A percentile compares a stretch with the other conserved stretches of the same genome.
Conservation (phyloP, 2,797 vertebrate genomes). For the Rallus crepitans region DNA sequence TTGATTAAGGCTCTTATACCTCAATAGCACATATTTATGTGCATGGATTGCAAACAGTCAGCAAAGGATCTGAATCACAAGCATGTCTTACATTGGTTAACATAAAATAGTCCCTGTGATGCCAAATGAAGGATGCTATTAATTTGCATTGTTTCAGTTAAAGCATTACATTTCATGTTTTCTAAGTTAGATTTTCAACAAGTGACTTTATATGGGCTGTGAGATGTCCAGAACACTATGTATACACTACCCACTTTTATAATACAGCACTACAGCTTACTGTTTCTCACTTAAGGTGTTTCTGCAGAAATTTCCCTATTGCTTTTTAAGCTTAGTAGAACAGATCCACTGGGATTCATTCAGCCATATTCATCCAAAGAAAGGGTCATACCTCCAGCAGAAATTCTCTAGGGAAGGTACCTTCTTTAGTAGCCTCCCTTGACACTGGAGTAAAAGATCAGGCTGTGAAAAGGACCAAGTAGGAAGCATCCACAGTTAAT, state of each 20-base stretch:
- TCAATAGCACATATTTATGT: neutral
- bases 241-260: neutral
- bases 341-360: neutral
- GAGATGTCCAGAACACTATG: neutral
- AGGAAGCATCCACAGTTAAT: neutral
- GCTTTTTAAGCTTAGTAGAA: neutral
- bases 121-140: neutral
- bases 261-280: neutral
- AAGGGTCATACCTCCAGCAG: neutral
- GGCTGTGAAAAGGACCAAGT: neutral
- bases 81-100: neutral
- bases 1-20: neutral
- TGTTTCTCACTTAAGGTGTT: neutral
- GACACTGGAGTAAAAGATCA: neutral
- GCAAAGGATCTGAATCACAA: neutral
- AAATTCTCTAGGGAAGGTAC: neutral
- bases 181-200: neutral
- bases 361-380: neutral
- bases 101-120: neutral
- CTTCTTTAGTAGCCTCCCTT: neutral
- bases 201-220: neutral
- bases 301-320: neutral
- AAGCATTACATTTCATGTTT: neutral
- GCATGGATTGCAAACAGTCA: neutral
- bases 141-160: neutral